Evolutionary conservation across 2,797 vertebrate genomes (phyloP), one percentile per base, ranked within the genome.

Genomic region (Periophthalmus magnuspinnatus): DNA sequence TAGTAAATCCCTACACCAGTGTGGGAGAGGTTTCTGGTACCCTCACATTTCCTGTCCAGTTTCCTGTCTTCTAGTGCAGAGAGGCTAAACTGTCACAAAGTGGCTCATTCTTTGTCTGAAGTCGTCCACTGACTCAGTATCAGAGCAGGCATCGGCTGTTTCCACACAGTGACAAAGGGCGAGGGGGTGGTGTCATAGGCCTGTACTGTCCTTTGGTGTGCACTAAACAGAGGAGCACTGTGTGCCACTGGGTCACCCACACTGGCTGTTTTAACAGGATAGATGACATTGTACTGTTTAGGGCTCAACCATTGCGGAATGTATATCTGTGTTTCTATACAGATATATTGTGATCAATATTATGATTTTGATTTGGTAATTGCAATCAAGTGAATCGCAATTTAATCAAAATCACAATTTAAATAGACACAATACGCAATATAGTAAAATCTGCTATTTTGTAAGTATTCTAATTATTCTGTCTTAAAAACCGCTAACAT

Each of bases 171-270:
- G 67, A 62, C 56, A 69, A 67, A 63, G 71, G 68, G 68, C 71
- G 66, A 6, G 36, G 55, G 21, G 13, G 56, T 69, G 78, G 75
- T 69, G 79, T 67, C 74, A 77, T 65, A 65, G 70, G 77, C 79
- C 57, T 77, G 80, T 79, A 86, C 78, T 86, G 83, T 79, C 72
- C 77, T 82, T 80, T 78, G 76, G 78, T 71, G 77, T 88, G 74
- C 33, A 3, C 47, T 65, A 74, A 88, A 91, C 87, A 88, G 86
- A 89, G 85, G 59, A 45, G 82, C 86, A 86, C 86, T 91, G 88
- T 91, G 78, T 85, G 75, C 66, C 72, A 70, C 52, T 58, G 61
- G 28, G 63, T 54, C 41, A 36, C 65, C 50, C 76, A 61, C 76
- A 81, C 78, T 71, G 68, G 55, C 57, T 17, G 57, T 54, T 70